Evolutionary conservation across 2,888 invertebrate species (phyloP).

Genomic region (Plutella xylostella): DNA sequence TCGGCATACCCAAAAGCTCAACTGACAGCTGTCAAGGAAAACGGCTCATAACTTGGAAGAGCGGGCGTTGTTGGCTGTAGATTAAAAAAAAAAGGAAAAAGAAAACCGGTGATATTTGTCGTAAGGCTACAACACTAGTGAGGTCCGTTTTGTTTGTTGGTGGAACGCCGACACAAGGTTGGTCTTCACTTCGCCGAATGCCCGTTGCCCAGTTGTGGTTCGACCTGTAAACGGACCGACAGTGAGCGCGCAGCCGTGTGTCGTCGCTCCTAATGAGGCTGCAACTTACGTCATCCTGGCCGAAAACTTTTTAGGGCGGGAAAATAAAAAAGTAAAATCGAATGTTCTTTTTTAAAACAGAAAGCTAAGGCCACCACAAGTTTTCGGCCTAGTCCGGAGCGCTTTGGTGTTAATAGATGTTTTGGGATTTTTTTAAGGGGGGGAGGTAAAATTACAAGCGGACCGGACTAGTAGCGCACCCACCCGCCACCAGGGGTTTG

Average conservation of each 20-base stretch:
- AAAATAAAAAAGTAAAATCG: too few relatives aligned
- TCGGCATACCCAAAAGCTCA: too few relatives aligned
- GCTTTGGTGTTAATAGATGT: background rate
- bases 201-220: slow-evolving; percentile 50
- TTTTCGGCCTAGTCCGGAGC: background rate
- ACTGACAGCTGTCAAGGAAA: too few relatives aligned
- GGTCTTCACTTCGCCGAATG: slow-evolving; percentile 53
- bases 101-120: slow-evolving; percentile 28
- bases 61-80: too few relatives aligned
- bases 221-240: slow-evolving; percentile 59
- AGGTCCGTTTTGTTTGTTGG: slow-evolving; percentile 58
- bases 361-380: background rate
- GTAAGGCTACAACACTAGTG: slow-evolving; percentile 56
- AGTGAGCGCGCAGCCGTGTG: slow-evolving; percentile 60
- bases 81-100: slow-evolving; percentile 20
- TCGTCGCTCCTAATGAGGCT: slow-evolving; percentile 65
- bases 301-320: too few relatives aligned
- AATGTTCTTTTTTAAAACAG: background rate
- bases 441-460: background rate
- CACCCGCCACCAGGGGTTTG: slow-evolving; percentile 60
- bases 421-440: background rate
- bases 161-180: slow-evolving; percentile 63
- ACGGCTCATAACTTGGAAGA: too few relatives aligned
- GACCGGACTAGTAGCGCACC: slow-evolving; percentile 17
- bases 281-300: slow-evolving; percentile 17